Evolutionary conservation across 2,113 vertebrate species (phyloP), one percentile per base, ranked within the genome.

Genomic region (Anoura caudifer): DNA sequence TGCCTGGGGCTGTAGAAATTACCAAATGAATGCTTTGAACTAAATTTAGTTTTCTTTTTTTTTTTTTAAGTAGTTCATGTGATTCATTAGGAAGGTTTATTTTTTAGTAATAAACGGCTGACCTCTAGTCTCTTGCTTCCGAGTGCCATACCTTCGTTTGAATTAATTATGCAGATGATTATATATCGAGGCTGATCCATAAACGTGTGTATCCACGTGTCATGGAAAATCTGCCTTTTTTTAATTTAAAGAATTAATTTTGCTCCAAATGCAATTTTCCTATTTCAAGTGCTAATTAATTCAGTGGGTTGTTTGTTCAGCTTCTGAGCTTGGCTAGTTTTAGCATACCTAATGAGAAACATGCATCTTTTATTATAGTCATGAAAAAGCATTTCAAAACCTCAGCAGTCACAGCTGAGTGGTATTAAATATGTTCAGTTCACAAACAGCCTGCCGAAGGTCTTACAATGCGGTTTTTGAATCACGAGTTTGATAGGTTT

Each of bases 191-290:
- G 50, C 52, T 33, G 16, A 50, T 45, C 65, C n/a, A 5, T 47
- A 56, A 73, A 63, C 22, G 7, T 61, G 61, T 61, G 33, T 33
- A 7, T 24, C 13, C 36, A 22, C 12, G 4, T 43, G 54, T 86
- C 72, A 31, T n/a, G 89, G 88, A 87, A 96, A 97, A 95, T 85
- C 88, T 94, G 69, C 91, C 75, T 94, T 95, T 97, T 97, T 97
- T 88, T 88, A 94, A 90, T 77, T 1, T 91, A 69, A 79, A 95
- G 91, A 76, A 94, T 38, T 87, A 72, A 7, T 95, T 97, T 45
- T 92, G 63, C 94, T 87, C 87, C 63, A 69, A 85, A 90, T 95
- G 47, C 63, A 56, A 52, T 59, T 92, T 89, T 95, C 54, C 2
- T 95, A 80, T 85, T 95, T 92, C 67, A 89, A 75, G 72, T 67